Percentiles rank a stretch among this genome's conserved stretches.
phyloP scores from a whole-genome alignment of 2,888 invertebrate species.

The Rhyacophila evoluta region DNA sequence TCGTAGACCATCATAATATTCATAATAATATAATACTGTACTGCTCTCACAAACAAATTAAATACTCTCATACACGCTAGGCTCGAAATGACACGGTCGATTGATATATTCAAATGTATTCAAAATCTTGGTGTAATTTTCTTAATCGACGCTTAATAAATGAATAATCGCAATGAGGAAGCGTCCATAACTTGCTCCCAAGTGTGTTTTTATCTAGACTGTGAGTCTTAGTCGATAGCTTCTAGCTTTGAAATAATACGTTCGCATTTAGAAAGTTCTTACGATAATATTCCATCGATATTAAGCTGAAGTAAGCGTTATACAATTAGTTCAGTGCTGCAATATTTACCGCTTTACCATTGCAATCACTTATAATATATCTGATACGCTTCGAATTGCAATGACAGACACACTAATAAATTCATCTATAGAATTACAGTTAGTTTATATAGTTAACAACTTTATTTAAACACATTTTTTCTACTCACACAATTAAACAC shows the following conservation, averaged over 20 bases:
- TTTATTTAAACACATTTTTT: too few relatives aligned
- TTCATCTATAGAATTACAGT: background rate
- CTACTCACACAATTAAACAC: too few relatives aligned
- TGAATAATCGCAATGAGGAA: constrained; percentile 10
- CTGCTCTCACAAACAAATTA: background rate
- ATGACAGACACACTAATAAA: background rate
- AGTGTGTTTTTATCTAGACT: background rate
- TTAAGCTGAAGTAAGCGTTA: background rate
- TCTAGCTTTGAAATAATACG: background rate
- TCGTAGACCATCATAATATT: background rate
- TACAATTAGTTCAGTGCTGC: background rate
- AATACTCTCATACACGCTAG: background rate
- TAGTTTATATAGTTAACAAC: background rate
- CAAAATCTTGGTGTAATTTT: background rate
- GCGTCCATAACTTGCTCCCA: background rate
- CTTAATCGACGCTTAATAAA: constrained; percentile 13
- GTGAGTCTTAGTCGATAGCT: background rate
- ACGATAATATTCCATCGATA: background rate
- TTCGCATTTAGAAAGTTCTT: constrained; percentile 2
- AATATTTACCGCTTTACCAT: background rate
- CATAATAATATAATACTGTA: background rate
- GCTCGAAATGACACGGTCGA: background rate
- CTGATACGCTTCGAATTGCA: background rate
- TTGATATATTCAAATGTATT: constrained; percentile 24
- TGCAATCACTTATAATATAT: background rate